Conservation (phyloP, 2,888 invertebrate species). For the Hyppa rectilinea region DNA sequence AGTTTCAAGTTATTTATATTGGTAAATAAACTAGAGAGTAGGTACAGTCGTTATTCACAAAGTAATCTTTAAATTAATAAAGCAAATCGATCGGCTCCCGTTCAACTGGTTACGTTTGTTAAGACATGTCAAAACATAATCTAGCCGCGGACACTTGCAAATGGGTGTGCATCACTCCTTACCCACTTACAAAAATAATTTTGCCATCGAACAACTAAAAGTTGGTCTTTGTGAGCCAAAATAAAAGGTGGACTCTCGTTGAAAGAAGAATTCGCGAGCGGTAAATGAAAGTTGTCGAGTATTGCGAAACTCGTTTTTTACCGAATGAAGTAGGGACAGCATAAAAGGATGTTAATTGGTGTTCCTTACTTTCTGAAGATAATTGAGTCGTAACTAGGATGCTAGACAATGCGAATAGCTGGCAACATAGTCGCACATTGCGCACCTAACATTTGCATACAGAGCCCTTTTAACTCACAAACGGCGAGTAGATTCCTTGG, state of each 20-base stretch:
- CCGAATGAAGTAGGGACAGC: constrained; percentile 74
- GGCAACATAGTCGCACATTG: constrained; percentile 73
- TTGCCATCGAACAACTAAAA: constrained; percentile 48
- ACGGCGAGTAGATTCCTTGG: constrained; percentile 66
- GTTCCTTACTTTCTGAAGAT: constrained; percentile 81
- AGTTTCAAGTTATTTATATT: constrained; percentile 59
- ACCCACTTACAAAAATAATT: constrained; percentile 54
- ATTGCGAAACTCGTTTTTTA: constrained; percentile 71
- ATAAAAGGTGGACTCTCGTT: constrained; percentile 45
- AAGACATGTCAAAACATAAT: constrained; percentile 83
- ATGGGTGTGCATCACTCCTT: constrained; percentile 81
- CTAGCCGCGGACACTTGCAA: constrained; percentile 83
- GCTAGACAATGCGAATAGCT: constrained; percentile 81
- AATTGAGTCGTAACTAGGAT: constrained; percentile 85
- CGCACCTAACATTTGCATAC: constrained; percentile 79
- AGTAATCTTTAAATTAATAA: constrained; percentile 78
- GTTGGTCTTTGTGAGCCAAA: constrained; percentile 43
- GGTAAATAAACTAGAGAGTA: constrained; percentile 55
- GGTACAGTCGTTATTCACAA: constrained; percentile 59
- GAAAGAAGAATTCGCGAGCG: constrained; percentile 41
- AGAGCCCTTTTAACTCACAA: constrained; percentile 73
- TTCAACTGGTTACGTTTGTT: constrained; percentile 80
- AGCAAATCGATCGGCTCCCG: constrained; percentile 74
- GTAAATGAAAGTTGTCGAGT: constrained; percentile 56
- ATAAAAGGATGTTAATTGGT: constrained; percentile 86